Conservation (phyloP, 2,797 vertebrate genomes). For the Microtus obscurus region DNA sequence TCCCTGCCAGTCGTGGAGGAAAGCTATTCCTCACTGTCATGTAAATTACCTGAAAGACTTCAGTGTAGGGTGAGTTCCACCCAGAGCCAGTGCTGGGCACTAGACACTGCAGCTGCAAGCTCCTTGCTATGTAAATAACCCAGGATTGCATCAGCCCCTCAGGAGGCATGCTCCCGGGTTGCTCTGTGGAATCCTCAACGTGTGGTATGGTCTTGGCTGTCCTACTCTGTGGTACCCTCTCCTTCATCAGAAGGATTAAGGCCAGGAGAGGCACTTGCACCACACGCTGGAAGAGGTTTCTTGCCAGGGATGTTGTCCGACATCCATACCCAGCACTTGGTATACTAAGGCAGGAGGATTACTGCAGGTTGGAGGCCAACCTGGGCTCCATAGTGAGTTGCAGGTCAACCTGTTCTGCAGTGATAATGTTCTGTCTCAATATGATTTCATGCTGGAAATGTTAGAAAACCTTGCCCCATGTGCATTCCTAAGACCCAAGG, state of each 20-base stretch:
- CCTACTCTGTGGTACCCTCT: neutral
- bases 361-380: neutral
- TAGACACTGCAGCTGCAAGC: neutral
- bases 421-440: neutral
- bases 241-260: accelerated
- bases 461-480: neutral
- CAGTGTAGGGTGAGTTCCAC: too few species aligned
- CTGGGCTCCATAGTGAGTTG: too few species aligned
- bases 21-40: neutral
- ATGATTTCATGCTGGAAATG: neutral
- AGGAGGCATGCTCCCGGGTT: neutral
- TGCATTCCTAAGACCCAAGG: neutral
- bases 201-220: too few species aligned
- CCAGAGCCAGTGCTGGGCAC: neutral
- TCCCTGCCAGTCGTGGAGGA: neutral
- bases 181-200: neutral
- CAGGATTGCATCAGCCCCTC: neutral
- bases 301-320: neutral
- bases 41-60: neutral
- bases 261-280: accelerated
- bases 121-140: neutral
- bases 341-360: neutral
- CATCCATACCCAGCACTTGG: neutral
- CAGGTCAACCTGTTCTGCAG: too few species aligned
- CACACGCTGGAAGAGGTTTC: neutral